phyloP scores from a whole-genome alignment of 2,797 vertebrate genomes.

The Eulemur mongoz region DNA sequence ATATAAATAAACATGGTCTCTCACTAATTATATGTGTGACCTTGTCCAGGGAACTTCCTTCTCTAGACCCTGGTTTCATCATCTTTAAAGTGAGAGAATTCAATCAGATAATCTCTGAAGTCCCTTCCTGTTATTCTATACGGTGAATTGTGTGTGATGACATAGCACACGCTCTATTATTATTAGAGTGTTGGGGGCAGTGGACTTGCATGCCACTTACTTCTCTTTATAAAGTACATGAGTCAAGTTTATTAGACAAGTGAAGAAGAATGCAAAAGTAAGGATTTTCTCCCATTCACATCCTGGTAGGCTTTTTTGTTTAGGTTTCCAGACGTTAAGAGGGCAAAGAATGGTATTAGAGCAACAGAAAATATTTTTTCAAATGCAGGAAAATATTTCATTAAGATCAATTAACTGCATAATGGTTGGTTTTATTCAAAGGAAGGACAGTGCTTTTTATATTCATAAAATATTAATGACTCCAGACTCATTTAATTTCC shows the following conservation, averaged over 20 bases:
- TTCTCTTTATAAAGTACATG: conserved; percentile 9
- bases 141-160: conserved; percentile 54
- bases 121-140: conserved; percentile 69
- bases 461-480: conserved; percentile 71
- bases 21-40: conserved; percentile 47
- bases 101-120: conserved; percentile 68
- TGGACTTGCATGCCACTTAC: neutral
- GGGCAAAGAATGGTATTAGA: neutral
- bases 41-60: conserved; percentile 65
- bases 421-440: conserved; percentile 65
- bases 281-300: neutral
- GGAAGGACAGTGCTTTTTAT: conserved; percentile 62
- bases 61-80: conserved; percentile 57
- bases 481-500: conserved; percentile 66
- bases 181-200: neutral
- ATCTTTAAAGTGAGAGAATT: conserved; percentile 63
- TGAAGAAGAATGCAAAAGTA: neutral
- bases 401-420: conserved; percentile 53
- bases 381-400: conserved; percentile 47
- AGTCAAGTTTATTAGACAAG: conserved; percentile 4
- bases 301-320: neutral
- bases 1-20: conserved; percentile 61
- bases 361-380: neutral
- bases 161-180: neutral
- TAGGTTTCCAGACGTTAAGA: neutral